Evolutionary conservation across 2,113 vertebrate species (phyloP).

Genomic region (Synodontis membranacea): DNA sequence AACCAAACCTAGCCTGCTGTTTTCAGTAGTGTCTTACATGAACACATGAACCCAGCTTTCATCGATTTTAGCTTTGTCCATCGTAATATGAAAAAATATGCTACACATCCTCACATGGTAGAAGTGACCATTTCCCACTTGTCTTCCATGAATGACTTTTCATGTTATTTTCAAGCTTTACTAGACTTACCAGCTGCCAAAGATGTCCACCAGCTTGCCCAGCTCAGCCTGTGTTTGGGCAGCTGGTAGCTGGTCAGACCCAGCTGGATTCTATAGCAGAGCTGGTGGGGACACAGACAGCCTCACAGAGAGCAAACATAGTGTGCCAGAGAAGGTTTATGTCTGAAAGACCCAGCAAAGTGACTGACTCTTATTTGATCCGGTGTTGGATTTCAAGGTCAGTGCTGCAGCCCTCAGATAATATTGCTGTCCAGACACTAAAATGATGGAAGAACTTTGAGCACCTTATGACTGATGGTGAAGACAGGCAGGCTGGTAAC

Average conservation of each 20-base stretch:
- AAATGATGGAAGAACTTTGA: not conserved
- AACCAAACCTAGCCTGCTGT: not conserved
- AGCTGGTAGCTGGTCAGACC: not conserved
- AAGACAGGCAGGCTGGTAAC: not conserved
- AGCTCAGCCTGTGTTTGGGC: not conserved
- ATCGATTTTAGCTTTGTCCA: not conserved
- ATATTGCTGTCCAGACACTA: not conserved
- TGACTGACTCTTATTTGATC: slow-evolving; percentile 3
- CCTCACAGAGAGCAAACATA: not conserved
- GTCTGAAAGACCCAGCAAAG: not conserved
- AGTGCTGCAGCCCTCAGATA: not conserved
- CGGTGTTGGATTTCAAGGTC: not conserved
- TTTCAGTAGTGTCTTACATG: not conserved
- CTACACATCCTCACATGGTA: not conserved
- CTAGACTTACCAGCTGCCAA: not conserved
- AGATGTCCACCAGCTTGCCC: not conserved
- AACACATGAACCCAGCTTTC: not conserved
- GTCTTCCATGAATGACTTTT: not conserved
- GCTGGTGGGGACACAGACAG: not conserved
- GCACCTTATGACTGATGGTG: not conserved
- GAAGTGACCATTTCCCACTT: not conserved
- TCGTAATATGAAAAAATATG: not conserved
- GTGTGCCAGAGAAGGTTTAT: not conserved
- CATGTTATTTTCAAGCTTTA: not conserved
- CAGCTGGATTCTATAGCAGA: not conserved